A percentile compares a stretch with the other conserved stretches of the same genome.
Evolutionary conservation across 1,140 invertebrate species (phyloP).

Genomic region (Lamellibrachia luymesi): DNA sequence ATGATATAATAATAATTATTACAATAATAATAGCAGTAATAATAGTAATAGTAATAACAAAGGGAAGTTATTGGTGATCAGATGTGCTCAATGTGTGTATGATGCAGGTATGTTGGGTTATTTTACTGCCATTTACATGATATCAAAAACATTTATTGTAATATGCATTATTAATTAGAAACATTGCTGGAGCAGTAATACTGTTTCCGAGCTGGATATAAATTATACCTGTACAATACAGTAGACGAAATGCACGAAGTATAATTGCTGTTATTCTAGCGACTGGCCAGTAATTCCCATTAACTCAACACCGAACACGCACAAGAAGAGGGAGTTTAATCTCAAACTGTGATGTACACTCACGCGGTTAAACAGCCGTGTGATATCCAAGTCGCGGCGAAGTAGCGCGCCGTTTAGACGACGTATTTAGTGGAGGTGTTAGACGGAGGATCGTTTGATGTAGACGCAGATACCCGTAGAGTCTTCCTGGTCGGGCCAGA

Average conservation of each 20-base stretch:
- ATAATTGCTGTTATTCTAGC: background rate
- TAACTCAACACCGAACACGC: background rate
- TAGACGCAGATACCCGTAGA: background rate
- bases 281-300: background rate
- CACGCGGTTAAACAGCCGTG: background rate
- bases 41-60: no score
- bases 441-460: background rate
- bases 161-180: background rate
- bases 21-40: no score
- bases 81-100: no score
- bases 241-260: background rate
- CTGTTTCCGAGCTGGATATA: background rate
- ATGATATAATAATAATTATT: no score
- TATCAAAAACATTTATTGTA: no score
- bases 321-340: background rate
- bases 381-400: background rate
- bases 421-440: background rate
- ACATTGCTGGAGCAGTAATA: background rate
- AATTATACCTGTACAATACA: background rate
- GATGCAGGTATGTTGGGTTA: no score
- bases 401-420: background rate
- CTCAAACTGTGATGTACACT: background rate
- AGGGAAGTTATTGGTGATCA: no score
- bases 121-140: no score
- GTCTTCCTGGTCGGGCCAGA: background rate